Base-by-base conservation (phyloP, 2,888 invertebrate species). In the Hydriomena furcata region DNA sequence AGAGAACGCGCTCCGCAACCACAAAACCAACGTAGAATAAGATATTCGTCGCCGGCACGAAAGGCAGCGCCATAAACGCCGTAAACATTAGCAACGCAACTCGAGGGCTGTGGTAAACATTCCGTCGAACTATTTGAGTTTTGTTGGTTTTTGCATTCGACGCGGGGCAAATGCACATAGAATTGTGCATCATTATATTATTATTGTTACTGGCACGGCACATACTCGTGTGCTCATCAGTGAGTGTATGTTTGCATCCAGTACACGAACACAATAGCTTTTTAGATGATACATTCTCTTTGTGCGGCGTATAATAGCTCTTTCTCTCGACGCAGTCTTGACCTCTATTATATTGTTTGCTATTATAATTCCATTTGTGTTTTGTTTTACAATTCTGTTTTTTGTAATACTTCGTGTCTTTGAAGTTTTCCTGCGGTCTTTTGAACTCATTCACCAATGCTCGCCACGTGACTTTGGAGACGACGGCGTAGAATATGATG, bases 1-100 rank as follows among this genome's bases (percentile, higher is more conserved):
- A 99, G 60, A 99, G 92, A 61, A 99, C 95, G 60, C 99, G 93
- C 89, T 99, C 99, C 52, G 99, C 99, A 46, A 99, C 96, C 63
- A 99, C 99, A 85, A 99, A 99, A 38, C 99, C 99, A 53, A 99
- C 99, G 85, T 99, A 98, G 91, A 98, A 98, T 85, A 99, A 95
- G 68, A 98, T 91, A 92, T 99, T 99, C 69, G 97, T 95, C 58
- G 99, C 98, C 59, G 98, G 99, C 73, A 99, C 92, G 90, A 98
- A 99, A 55, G 99, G 98, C 66, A 99, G 91, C 63, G 95, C 93
- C 76, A 98, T 92, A 74, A 99, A 94, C 41, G 95, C 93, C 60
- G 94, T 90, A 64, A 94, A 93, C 82, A 94, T 91, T 52, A 94
- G 76, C 68, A 84, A 68, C 53, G 91, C 84, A 60, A 84, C 83